Percentiles rank a stretch among this genome's conserved stretches.
phyloP scores from a whole-genome alignment of 2,888 invertebrate species.

The Malachius bipustulatus region DNA sequence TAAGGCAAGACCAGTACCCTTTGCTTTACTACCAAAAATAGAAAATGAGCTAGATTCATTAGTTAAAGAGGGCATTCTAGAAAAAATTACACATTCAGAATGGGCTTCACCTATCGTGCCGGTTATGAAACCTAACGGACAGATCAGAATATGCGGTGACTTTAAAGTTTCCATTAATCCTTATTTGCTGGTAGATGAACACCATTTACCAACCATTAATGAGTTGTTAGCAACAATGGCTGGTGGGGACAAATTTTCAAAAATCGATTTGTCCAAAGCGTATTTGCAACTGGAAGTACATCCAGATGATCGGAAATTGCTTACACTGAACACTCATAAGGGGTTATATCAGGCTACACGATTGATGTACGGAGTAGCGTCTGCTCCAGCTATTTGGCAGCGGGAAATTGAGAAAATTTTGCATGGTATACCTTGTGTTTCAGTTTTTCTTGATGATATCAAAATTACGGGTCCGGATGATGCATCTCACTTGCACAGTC shows the following conservation, averaged over 20 bases:
- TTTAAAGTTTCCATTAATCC: not conserved
- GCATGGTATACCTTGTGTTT: constrained; percentile 14
- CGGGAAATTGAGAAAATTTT: not conserved
- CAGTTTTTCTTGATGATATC: constrained; percentile 23
- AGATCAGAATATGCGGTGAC: not conserved
- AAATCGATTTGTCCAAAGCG: not conserved
- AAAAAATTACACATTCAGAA: constrained; percentile 2
- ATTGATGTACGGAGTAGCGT: not conserved
- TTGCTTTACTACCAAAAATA: constrained; percentile 10
- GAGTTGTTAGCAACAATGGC: constrained; percentile 12
- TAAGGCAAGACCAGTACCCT: constrained; percentile 13
- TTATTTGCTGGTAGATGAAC: constrained; percentile 8
- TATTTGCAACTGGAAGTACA: not conserved
- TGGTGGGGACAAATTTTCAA: too few species aligned
- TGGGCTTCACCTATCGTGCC: not conserved
- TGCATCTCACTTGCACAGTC: not conserved
- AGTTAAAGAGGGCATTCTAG: constrained; percentile 4
- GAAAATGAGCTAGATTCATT: constrained; percentile 12
- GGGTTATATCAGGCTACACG: not conserved
- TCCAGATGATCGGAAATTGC: not conserved
- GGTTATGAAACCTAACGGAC: not conserved
- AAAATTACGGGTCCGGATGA: constrained; percentile 18
- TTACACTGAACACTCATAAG: not conserved
- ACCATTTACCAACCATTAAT: not conserved
- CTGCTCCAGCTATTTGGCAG: constrained; percentile 1